Evolutionary conservation across 2,113 vertebrate genomes (phyloP).

Genomic region (Bombycilla garrulus): DNA sequence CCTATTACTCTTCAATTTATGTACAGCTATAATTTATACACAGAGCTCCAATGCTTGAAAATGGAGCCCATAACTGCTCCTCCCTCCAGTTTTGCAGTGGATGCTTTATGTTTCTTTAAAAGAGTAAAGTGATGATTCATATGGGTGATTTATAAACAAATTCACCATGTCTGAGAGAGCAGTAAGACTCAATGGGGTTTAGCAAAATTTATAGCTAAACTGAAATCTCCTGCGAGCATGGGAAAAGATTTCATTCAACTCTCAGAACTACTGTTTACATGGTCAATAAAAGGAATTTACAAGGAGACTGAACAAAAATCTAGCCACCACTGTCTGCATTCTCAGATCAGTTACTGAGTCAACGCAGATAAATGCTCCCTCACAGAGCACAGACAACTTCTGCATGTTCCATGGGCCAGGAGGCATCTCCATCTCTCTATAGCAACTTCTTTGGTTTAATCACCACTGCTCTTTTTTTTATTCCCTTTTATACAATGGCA

Average conservation of each 20-base stretch:
- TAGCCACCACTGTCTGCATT: neutral
- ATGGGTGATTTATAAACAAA: conserved; percentile 50
- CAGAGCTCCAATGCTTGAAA: neutral
- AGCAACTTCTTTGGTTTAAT: neutral
- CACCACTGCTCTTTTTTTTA: neutral
- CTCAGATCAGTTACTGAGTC: neutral
- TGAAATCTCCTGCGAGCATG: conserved; percentile 21
- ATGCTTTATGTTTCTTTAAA: conserved; percentile 34
- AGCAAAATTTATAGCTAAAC: conserved; percentile 43
- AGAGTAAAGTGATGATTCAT: conserved; percentile 10
- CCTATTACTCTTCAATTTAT: neutral
- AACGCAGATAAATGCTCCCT: neutral
- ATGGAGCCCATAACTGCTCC: neutral
- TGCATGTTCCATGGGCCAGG: neutral
- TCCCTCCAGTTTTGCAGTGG: neutral
- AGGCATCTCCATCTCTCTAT: neutral
- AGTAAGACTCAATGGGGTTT: conserved; percentile 28
- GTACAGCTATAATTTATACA: neutral
- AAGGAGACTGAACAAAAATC: neutral
- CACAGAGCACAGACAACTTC: neutral
- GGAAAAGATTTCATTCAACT: neutral
- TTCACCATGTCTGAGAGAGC: conserved; percentile 16
- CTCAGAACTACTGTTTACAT: conserved; percentile 50
- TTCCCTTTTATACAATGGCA: neutral
- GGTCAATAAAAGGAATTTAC: conserved; percentile 52